These are phyloP conservation scores for Laterallus jamaicensis DNA, from an alignment of 2,113 vertebrate species.

Conservation along the genomic window DNA sequence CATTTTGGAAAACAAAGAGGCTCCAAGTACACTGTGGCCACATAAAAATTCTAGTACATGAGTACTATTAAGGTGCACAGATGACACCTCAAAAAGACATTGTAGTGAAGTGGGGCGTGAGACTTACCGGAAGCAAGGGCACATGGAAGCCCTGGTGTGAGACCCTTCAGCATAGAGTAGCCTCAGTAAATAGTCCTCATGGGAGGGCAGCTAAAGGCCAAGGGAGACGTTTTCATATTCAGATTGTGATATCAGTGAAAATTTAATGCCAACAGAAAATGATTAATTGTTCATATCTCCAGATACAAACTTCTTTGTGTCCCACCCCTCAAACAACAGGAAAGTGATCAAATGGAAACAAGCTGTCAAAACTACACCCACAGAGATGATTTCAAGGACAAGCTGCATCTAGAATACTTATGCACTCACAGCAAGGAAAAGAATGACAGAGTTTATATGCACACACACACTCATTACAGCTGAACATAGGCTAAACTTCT, in stretches of 20 bases:
- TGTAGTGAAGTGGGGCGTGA: accelerated
- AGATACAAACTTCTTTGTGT: neutral
- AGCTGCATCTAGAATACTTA: neutral
- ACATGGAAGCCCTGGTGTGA: neutral
- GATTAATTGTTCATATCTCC: neutral
- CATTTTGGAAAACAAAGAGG: neutral
- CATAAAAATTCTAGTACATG: neutral
- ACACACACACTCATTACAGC: neutral
- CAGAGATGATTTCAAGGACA: neutral
- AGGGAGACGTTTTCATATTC: neutral
- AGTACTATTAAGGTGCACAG: neutral
- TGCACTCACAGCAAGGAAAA: neutral
- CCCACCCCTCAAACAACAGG: neutral
- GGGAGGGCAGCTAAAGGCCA: neutral
- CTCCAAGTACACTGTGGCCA: neutral
- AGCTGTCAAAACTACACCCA: neutral
- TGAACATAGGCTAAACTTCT: neutral
- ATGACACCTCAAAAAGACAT: neutral
- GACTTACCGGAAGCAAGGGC: neutral
- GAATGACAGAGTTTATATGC: neutral
- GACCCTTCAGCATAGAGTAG: neutral
- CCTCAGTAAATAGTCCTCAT: neutral
- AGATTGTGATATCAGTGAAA: neutral
- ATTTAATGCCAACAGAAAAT: neutral
- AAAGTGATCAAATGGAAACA: neutral